Evolutionary conservation across 2,797 vertebrate species (phyloP).

Genomic region (Propithecus deckenii): DNA sequence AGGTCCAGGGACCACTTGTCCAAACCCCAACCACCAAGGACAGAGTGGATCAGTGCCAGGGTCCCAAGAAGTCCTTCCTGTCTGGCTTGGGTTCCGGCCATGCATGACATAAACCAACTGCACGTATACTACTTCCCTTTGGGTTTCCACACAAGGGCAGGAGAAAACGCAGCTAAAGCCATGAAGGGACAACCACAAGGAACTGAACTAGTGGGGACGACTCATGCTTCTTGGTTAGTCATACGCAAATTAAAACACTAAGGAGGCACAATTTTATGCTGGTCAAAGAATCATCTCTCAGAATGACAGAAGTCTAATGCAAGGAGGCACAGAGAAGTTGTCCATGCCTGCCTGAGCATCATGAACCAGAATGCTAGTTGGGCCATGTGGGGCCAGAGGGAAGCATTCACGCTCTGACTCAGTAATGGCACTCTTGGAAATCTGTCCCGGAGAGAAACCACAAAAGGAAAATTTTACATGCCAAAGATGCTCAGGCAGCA

Average conservation of each 20-base stretch:
- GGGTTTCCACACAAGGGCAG: not conserved
- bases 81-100: not conserved
- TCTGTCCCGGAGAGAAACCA: not conserved
- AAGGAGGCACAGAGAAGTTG: not conserved
- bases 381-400: not conserved
- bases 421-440: not conserved
- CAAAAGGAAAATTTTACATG: not conserved
- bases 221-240: not conserved
- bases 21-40: not conserved
- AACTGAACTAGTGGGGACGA: not conserved
- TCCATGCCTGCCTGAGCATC: not conserved
- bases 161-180: not conserved
- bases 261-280: not conserved
- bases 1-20: not conserved
- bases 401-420: not conserved
- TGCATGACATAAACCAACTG: fast-evolving
- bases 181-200: too few relatives aligned
- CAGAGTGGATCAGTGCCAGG: too few relatives aligned
- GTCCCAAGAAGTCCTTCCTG: not conserved
- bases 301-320: not conserved
- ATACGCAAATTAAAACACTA: not conserved
- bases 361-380: not conserved
- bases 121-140: not conserved
- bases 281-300: not conserved
- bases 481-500: not conserved